Evolutionary conservation across 2,113 vertebrate genomes (phyloP).

Genomic region (Vulpes lagopus): DNA sequence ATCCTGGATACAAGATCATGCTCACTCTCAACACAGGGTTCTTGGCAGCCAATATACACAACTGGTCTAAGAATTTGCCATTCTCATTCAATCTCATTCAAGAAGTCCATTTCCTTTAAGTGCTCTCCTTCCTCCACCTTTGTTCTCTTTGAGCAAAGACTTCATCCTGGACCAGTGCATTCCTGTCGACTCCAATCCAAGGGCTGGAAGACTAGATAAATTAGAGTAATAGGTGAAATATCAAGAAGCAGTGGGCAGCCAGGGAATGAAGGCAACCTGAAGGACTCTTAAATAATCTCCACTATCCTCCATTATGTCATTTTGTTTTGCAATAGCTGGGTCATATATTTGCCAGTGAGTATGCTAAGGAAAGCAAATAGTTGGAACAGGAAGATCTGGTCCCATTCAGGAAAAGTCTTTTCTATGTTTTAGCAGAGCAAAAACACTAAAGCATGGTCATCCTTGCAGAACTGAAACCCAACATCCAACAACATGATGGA

Average conservation of each 20-base stretch:
- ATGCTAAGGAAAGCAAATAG: slow-evolving; percentile 46
- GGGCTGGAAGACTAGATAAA: neutral
- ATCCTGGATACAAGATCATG: neutral
- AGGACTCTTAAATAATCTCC: neutral
- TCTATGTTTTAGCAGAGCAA: neutral
- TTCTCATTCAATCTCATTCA: neutral
- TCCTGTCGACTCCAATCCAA: neutral
- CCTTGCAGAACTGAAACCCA: neutral
- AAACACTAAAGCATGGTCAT: neutral
- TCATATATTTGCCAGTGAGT: slow-evolving; percentile 8
- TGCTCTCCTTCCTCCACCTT: neutral
- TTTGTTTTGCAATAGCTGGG: neutral
- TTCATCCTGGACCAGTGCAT: neutral
- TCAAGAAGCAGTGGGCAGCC: neutral
- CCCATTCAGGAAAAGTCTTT: neutral
- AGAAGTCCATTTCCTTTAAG: neutral
- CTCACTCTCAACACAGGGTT: neutral
- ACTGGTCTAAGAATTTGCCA: neutral
- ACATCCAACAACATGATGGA: neutral
- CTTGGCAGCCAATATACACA: neutral
- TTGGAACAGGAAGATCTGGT: neutral
- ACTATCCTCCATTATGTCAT: neutral
- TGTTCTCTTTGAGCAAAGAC: neutral
- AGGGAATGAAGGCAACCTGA: neutral
- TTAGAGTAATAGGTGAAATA: neutral